phyloP scores from a whole-genome alignment of 1,140 invertebrate genomes.

The Neelides sp. region DNA sequence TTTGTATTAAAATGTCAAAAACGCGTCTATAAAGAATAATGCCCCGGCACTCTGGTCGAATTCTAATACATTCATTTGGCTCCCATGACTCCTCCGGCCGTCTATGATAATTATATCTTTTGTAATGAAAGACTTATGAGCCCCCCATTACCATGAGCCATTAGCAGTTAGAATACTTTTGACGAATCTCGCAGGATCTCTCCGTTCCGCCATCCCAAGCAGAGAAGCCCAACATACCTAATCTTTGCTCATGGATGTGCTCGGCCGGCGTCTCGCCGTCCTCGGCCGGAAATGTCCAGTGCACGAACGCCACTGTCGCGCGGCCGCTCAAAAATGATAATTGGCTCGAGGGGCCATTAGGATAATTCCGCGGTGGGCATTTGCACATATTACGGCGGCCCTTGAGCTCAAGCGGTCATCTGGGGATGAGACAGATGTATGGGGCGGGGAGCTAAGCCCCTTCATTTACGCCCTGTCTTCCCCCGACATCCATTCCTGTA shows the following conservation, averaged over 20 bases:
- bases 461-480: slow-evolving; percentile 21
- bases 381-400: background rate
- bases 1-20: slow-evolving; percentile 24
- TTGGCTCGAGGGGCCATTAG: slow-evolving; percentile 24
- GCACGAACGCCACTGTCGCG: slow-evolving; percentile 4
- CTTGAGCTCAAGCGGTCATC: background rate
- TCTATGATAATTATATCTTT: slow-evolving; percentile 30
- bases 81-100: slow-evolving; percentile 13
- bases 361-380: slow-evolving; percentile 15
- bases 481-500: slow-evolving; percentile 18
- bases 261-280: background rate
- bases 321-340: slow-evolving; percentile 24
- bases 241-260: background rate
- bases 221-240: too few species aligned
- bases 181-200: slow-evolving; percentile 13
- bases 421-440: background rate
- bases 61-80: slow-evolving; percentile 24
- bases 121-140: slow-evolving; percentile 28
- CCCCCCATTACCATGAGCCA: slow-evolving; percentile 27
- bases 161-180: slow-evolving; percentile 29
- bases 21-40: slow-evolving; percentile 25
- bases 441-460: slow-evolving; percentile 6
- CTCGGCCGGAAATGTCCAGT: background rate
- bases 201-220: too few species aligned
- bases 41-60: slow-evolving; percentile 16